Base-by-base conservation (phyloP, 2,113 vertebrate species). In the Cyprinus carpio region DNA sequence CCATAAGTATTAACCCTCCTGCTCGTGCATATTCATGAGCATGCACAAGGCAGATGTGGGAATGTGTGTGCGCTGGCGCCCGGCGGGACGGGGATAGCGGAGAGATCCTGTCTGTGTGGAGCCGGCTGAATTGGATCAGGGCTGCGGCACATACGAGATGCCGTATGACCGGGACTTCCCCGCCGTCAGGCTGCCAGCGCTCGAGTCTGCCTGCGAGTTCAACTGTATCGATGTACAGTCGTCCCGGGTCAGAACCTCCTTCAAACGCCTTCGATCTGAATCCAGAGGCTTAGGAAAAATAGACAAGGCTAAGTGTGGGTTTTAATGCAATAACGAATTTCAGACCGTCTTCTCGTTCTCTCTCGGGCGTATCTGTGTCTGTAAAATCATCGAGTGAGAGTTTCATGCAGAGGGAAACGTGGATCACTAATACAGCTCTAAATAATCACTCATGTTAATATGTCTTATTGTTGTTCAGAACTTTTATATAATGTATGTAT, bases 1-100 rank as follows among this genome's bases (percentile, higher is more conserved):
- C 64, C 64, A 87, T 83, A 87, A 88, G 82, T 29, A 79, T 5
- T 40, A 34, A n/a, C n/a, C n/a, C 51, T 87, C 81, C 72, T 75
- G 82, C 56, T 65, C 31, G 78, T 89, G 78, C 82, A 87, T 90
- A 89, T 90, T 88, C 88, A 90, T 88, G 80, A 88, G 69, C 10
- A 40, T n/a, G 76, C 64, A n/a, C 40, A 15, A 60, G 29, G 43
- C 86, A 91, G 64, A 86, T 89, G 75, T 85, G 83, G 69, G 54
- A 78, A 72, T 62, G 37, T 79, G 84, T 77, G 51, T 83, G 84
- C 64, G 74, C 74, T 20, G 76, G 87, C 43, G 83, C 60, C 86
- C 71, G 3, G 6, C 15, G 15, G 46, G 49, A 51, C 12, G 85
- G 79, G 8, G 40, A 40, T 40, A 40, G 40, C 40, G 8, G 40